Base-by-base conservation (phyloP, 2,113 vertebrate genomes). In the Toxostoma redivivum region DNA sequence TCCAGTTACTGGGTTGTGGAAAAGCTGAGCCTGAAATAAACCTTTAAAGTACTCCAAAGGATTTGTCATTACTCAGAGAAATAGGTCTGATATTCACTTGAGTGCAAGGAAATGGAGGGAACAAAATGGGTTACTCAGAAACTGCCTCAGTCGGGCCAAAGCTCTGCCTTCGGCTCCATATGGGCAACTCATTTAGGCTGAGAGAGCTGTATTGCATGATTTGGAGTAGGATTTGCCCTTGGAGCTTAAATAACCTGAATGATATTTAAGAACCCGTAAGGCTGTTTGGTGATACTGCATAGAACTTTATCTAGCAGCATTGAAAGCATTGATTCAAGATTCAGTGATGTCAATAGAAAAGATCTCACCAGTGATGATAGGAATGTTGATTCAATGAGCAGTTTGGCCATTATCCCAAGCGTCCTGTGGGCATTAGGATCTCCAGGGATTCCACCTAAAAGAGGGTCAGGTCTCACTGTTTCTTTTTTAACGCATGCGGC, bases 21-120 rank as follows among this genome's bases (percentile, higher is more conserved):
- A 96, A 96, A 93, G 57, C 57, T 78, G 57, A 95, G 72, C 28
- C 60, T 45, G 61, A 90, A 91, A 86, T 24, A 81, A 93, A 57
- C 5, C 1, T 57, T 88, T 60, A 5, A 88, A 80, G 47, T 33
- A 21, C 22, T 61, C 58, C 44, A 54, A 77, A 94, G 88, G 71
- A 62, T 92, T 95, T 96, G 76, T 65, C 64, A 28, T 94, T 92
- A 81, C 25, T 38, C n/a, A 40, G 69, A 85, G 78, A 69, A 94
- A 60, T 35, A 40, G 48, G 2, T 69, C 65, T 71, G 78, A 37
- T 28, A 20, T 64, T 81, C 56, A 61, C 50, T 48, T 56, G 65
- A 85, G 73, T 2, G 5, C 11, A 24, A 88, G 88, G 76, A 95
- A 90, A 30, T 15, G 40, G 48, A 65, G 71, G 78, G 70, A 65